Conservation (phyloP, 64 coral and sea anemone species). For the Montipora efflorescens region DNA sequence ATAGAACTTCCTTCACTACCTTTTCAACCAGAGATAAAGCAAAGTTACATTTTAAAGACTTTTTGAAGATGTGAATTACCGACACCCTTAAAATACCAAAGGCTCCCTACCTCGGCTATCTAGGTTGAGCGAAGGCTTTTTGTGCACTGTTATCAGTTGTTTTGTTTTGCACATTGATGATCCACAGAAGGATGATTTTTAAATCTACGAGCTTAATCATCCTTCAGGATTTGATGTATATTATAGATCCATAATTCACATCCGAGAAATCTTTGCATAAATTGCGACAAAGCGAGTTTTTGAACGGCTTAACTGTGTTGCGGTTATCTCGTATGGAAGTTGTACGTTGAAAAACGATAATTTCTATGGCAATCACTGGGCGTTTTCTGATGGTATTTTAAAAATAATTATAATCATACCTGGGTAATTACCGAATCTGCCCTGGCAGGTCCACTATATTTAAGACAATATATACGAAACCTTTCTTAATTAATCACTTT, state of each 20-base stretch:
- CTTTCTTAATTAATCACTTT: constrained; percentile 4
- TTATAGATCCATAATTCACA: not conserved
- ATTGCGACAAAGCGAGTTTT: not conserved
- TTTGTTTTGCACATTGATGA: not conserved
- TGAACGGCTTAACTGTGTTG: no score
- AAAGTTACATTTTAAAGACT: not conserved
- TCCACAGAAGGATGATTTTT: constrained; percentile 11
- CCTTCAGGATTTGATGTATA: not conserved
- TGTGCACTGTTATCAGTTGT: constrained; percentile 24
- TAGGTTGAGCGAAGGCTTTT: not conserved
- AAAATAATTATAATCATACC: not conserved
- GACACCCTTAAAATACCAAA: not conserved
- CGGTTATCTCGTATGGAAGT: not conserved
- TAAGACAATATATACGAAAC: no score
- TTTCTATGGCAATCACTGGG: no score
- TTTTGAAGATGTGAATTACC: not conserved
- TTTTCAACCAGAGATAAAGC: not conserved
- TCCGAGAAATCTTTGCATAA: not conserved
- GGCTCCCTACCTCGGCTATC: not conserved
- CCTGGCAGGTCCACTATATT: no score
- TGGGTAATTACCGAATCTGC: not conserved
- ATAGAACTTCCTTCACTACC: not conserved
- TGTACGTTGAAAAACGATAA: not conserved
- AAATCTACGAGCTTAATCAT: not conserved
- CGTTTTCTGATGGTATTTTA: no score